Percentiles rank a stretch among this genome's conserved stretches.
Conservation (phyloP, 2,113 vertebrate species). For the Dromas ardeola region DNA sequence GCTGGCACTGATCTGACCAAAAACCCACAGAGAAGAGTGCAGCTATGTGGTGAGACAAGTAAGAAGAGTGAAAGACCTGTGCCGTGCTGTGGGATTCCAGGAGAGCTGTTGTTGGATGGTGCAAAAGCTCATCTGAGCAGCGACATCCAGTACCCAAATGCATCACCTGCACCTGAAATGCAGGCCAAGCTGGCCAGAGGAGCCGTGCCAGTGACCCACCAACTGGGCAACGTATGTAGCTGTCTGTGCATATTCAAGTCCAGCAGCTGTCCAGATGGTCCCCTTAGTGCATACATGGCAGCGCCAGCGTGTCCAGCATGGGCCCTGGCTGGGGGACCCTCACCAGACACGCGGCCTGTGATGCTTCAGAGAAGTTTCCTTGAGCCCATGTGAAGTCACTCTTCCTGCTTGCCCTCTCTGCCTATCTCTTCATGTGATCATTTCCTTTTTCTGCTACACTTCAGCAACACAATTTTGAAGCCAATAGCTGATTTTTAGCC, state of each 20-base stretch:
- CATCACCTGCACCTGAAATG: neutral
- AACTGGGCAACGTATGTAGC: too few relatives aligned
- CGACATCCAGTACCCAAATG: neutral
- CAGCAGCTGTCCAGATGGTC: neutral
- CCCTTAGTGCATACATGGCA: too few relatives aligned
- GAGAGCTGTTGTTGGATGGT: neutral
- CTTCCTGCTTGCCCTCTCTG: neutral
- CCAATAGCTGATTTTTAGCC: neutral
- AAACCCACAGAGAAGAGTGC: neutral
- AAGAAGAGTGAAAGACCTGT: neutral
- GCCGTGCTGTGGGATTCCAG: neutral
- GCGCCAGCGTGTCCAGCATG: too few relatives aligned
- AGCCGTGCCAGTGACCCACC: fast-evolving
- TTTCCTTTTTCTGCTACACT: neutral
- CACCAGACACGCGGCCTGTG: too few relatives aligned
- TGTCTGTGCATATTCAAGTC: neutral
- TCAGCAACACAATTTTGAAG: neutral
- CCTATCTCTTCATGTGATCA: neutral
- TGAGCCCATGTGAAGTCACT: neutral
- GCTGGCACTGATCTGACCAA: neutral
- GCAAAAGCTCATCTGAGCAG: neutral
- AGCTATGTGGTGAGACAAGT: neutral
- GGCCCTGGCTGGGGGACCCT: too few relatives aligned
- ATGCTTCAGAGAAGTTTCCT: neutral
- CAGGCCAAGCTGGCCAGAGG: neutral